phyloP scores from a whole-genome alignment of 1,140 invertebrate species.

The Temnothorax curvispinosus region DNA sequence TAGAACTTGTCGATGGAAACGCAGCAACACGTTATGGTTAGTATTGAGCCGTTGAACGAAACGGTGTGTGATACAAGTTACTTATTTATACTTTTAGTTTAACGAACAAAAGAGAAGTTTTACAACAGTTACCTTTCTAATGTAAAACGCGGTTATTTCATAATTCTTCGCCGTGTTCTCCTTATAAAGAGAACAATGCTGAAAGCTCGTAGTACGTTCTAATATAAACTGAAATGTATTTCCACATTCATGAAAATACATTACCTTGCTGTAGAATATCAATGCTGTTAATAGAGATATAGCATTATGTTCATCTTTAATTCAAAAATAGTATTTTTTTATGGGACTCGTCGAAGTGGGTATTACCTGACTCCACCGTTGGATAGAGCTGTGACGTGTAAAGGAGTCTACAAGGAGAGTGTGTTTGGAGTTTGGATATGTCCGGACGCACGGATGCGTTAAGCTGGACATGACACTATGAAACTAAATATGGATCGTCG shows the following conservation, averaged over 20 bases:
- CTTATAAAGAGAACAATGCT: neutral
- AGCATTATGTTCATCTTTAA: neutral
- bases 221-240: neutral
- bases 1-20: neutral
- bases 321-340: neutral
- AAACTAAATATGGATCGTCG: slow-evolving; percentile 82
- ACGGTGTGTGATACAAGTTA: neutral
- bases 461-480: slow-evolving; percentile 83
- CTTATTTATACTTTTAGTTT: neutral
- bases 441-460: slow-evolving; percentile 84
- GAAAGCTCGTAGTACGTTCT: neutral
- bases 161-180: neutral
- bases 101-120: neutral
- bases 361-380: slow-evolving; percentile 35
- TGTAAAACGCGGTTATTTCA: neutral
- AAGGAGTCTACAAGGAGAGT: slow-evolving; percentile 65
- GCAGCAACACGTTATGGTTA: neutral
- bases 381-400: slow-evolving; percentile 81
- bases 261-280: neutral
- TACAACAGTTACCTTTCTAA: neutral
- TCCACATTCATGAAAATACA: neutral
- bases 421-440: slow-evolving; percentile 82
- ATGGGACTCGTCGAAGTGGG: neutral
- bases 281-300: neutral
- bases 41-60: neutral